Evolutionary conservation across 2,797 vertebrate genomes (phyloP).

Genomic region (Chrosomus eos): DNA sequence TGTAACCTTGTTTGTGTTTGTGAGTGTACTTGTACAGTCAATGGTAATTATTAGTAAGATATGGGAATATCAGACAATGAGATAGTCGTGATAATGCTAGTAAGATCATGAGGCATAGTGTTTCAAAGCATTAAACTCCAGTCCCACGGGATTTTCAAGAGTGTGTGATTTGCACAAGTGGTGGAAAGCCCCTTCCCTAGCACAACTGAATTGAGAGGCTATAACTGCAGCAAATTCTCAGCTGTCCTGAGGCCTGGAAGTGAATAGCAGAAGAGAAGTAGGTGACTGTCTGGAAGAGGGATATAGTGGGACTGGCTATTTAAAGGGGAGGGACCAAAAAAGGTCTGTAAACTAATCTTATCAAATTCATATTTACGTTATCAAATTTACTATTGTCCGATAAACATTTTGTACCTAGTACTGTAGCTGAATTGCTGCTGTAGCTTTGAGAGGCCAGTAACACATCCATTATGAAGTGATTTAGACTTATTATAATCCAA

Average conservation of each 20-base stretch:
- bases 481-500: neutral
- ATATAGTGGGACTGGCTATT: conserved; percentile 66
- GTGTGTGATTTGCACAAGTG: conserved; percentile 31
- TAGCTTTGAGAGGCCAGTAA: neutral
- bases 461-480: neutral
- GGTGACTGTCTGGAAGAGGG: conserved; percentile 59
- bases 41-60: neutral
- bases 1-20: conserved; percentile 8
- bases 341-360: conserved; percentile 10
- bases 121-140: conserved; percentile 36
- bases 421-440: neutral
- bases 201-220: conserved; percentile 72
- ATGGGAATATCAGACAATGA: conserved; percentile 14
- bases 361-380: neutral
- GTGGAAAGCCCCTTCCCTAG: conserved; percentile 78
- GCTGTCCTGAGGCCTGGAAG: conserved; percentile 71
- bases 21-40: conserved; percentile 11
- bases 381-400: neutral
- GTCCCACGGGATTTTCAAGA: conserved; percentile 39
- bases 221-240: conserved; percentile 75
- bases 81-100: conserved; percentile 30
- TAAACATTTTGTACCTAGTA: neutral
- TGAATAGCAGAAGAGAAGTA: conserved; percentile 59
- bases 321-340: conserved; percentile 56
- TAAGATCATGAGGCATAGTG: conserved; percentile 48